A percentile compares a stretch with the other conserved stretches of the same genome.
Conservation (phyloP, 2,113 vertebrate genomes). For the Ivindomyrus marchei region DNA sequence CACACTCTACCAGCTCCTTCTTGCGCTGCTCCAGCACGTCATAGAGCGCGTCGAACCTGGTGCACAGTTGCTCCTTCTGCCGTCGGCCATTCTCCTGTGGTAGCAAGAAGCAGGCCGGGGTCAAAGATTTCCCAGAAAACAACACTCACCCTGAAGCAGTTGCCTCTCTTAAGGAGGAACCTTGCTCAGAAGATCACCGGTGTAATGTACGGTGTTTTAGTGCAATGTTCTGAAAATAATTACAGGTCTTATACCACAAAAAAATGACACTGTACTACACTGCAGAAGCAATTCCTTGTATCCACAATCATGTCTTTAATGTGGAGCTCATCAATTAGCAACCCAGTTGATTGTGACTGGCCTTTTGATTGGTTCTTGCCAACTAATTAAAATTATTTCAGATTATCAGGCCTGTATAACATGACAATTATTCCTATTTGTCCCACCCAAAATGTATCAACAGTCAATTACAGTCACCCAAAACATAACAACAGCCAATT, state of each 20-base stretch:
- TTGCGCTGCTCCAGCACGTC: conserved; percentile 79
- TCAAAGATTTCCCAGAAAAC: neutral
- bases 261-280: neutral
- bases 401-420: neutral
- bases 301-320: neutral
- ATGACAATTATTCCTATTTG: neutral
- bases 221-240: neutral
- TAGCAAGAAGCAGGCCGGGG: neutral
- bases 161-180: neutral
- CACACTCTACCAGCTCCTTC: conserved; percentile 69
- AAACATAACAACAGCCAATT: neutral
- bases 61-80: conserved; percentile 70
- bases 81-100: conserved; percentile 68
- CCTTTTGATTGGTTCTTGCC: neutral
- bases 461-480: neutral
- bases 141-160: neutral
- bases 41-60: conserved; percentile 63
- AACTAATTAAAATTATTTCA: neutral
- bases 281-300: neutral
- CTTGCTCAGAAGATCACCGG: neutral
- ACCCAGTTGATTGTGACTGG: neutral
- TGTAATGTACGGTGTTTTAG: neutral
- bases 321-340: neutral
- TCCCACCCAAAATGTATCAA: neutral
- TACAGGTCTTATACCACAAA: neutral